Evolutionary conservation across 2,797 vertebrate genomes (phyloP), one percentile per base, ranked within the genome.

Genomic region (Eulemur albifrons): DNA sequence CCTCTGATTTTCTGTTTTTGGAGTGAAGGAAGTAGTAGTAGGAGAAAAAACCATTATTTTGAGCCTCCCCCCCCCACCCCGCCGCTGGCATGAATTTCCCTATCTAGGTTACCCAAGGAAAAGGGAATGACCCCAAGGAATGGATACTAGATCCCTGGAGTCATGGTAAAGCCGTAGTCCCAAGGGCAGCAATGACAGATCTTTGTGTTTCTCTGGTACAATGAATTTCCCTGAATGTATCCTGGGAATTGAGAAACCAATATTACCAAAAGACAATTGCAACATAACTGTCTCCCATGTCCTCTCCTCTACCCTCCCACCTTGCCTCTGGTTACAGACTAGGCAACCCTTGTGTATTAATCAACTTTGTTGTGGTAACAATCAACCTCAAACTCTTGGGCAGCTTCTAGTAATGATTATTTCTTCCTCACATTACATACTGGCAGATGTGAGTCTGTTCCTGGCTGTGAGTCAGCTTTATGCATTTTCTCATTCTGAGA

Each of bases 401-500:
- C 25, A 27, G 59, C 43, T 95, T 76, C 21, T 45, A 50, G 20
- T 15, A 90, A 43, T 81, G 57, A 61, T 95, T 80, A 11, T 52
- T 87, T 93, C 18, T 96, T 89, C 17, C 38, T 63, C 18, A 30
- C 61, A 4, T 70, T 72, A 83, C 18, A 25, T 54, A 4, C n/a
- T 79, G 10, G 38, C 21, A 84, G 25, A 69, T 88, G 21, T 94
- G 75, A 5, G 35, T 87, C 35, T 57, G 14, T 57, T 87, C 23
- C 32, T 48, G 50, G 32, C 57, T 61, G 0, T 89, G 80, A 77
- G 67, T 76, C 43, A 73, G 17, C 30, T 67, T 54, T 17, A 20
- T 77, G 15, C 1, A 32, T 59, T 90, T 92, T 95, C 75, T 86
- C 72, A 92, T 92, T 95, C 25, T 82, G 43, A 38, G 50, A 70